Evolutionary conservation across 2,797 vertebrate genomes (phyloP), one percentile per base, ranked within the genome.

Genomic region (Clarias pachynema): DNA sequence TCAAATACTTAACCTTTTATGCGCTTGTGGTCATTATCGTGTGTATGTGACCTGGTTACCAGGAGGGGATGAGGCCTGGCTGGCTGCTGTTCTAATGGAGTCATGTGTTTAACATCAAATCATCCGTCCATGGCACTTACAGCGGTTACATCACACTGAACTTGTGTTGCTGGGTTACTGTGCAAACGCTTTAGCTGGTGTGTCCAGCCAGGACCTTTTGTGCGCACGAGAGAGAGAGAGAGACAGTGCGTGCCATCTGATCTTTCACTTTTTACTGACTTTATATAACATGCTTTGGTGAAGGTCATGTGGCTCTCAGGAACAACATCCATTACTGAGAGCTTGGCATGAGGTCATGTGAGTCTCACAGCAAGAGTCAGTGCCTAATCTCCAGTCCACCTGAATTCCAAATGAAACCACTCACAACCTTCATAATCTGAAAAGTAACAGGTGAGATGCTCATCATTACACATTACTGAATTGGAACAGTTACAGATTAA

Each of bases 231-330:
- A 4, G 16, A 22, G 15, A 49, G 37, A 4, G 3, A 18, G 44
- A 73, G 26, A 18, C n/a, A 29, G 14, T 5, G n/a, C 0, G 57
- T 24, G 34, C 16, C n/a, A 66, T 75, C 62, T 91, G 91, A 87
- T 90, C 90, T 91, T 93, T 49, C 22, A 93, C 93, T 93, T 89
- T 60, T 34, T 20, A 56, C 0, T 82, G 65, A 86, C 84, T 89
- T 92, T 90, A 91, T 14, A 78, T 91, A 92, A 83, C 24, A 92
- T 29, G 62, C 89, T 87, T 89, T 75, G 85, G 85, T 84, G 34
- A 66, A 74, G 72, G 24, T 74, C 49, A 22, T 20, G 24, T 37
- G 22, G 31, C 78, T 69, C 80, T 83, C 26, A 56, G 53, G 81
- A 86, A 62, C 40, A 29, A n/a, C 49, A 26, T n/a, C 24, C 1